Evolutionary conservation across 2,888 invertebrate species (phyloP).

Genomic region (Teinopalpus imperialis): DNA sequence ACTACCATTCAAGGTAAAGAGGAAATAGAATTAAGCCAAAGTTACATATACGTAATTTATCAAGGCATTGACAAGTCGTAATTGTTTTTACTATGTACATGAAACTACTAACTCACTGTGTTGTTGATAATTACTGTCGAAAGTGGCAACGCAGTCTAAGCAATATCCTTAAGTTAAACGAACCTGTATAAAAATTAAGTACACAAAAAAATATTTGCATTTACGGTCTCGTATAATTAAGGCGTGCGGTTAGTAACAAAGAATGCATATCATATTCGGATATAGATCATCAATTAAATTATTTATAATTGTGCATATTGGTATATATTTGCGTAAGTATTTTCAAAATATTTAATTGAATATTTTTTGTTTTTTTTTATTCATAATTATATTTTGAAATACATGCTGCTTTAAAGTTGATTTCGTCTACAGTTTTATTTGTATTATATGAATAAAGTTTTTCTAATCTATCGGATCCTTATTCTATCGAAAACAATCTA

Average conservation of each 20-base stretch:
- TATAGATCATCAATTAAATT: background rate
- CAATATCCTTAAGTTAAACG: slow-evolving; percentile 22
- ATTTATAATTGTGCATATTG: background rate
- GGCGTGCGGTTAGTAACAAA: background rate
- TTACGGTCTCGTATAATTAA: background rate
- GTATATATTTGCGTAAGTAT: slow-evolving; percentile 15
- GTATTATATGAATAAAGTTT: no score
- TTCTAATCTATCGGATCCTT: no score
- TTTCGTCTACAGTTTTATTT: no score
- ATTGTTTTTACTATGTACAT: slow-evolving; percentile 22
- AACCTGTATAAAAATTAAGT: slow-evolving; percentile 24
- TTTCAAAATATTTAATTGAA: no score
- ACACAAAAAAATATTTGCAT: background rate
- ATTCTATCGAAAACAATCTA: no score
- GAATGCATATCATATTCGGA: background rate
- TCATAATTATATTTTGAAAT: no score
- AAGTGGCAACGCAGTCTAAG: slow-evolving; percentile 26
- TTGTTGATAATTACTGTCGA: slow-evolving; percentile 25
- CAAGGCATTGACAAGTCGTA: slow-evolving; percentile 10
- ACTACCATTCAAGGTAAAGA: slow-evolving; percentile 1
- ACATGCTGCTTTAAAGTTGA: no score
- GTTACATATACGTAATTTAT: slow-evolving; percentile 23
- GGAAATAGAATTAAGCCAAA: slow-evolving; percentile 22
- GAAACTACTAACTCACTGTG: slow-evolving; percentile 23
- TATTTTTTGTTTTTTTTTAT: no score